Conservation (phyloP, 2,797 vertebrate species). For the Phrynocephalus vlangalii region DNA sequence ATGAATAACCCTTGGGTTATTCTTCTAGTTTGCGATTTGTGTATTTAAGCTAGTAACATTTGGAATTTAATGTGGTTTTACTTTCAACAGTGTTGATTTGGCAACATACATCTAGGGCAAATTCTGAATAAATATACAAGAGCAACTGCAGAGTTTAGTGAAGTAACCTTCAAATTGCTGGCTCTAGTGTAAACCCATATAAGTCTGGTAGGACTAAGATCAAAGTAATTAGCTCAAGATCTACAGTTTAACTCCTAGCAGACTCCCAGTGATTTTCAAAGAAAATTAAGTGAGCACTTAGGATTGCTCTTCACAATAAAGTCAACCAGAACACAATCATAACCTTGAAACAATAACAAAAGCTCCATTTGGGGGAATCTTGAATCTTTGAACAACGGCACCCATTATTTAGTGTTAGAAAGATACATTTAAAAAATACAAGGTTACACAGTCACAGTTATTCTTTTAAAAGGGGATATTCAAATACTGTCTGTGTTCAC, state of each 20-base stretch:
- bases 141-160: background rate
- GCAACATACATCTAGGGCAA: background rate
- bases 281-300: conserved; percentile 34
- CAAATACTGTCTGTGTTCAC: too few species aligned
- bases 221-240: conserved; percentile 10
- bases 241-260: background rate
- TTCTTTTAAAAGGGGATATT: background rate
- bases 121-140: conserved; percentile 15
- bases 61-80: background rate
- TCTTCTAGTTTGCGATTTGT: too few species aligned
- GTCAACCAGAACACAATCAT: conserved; percentile 6
- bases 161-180: conserved; percentile 6
- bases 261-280: conserved; percentile 15
- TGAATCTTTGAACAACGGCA: conserved; percentile 30
- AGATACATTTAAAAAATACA: conserved; percentile 6
- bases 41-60: too few species aligned
- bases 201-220: background rate
- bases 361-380: conserved; percentile 17
- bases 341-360: conserved; percentile 37
- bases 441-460: background rate
- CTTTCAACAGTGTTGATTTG: too few species aligned
- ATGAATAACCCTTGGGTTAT: too few species aligned
- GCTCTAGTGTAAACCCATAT: background rate
- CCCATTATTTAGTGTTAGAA: conserved; percentile 11
- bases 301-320: conserved; percentile 33